phyloP scores from a whole-genome alignment of 2,797 vertebrate genomes.

The Channa striata region DNA sequence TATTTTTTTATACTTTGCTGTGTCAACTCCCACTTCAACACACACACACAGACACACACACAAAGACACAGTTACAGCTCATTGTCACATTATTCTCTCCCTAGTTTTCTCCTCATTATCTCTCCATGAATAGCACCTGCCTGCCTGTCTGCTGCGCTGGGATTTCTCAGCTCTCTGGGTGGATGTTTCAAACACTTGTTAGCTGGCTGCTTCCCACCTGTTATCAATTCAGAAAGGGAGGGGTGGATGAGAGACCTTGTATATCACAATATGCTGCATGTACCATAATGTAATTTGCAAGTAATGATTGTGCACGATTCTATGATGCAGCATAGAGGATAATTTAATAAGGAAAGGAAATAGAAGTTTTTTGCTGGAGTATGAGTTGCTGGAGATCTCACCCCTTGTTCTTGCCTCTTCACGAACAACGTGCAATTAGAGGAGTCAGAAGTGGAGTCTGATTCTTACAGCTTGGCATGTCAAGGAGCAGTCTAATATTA shows the following conservation, averaged over 20 bases:
- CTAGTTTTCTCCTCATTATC: slow-evolving; percentile 70
- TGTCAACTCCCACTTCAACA: neutral
- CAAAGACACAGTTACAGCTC: slow-evolving; percentile 42
- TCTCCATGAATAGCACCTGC: slow-evolving; percentile 76
- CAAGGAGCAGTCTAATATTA: neutral
- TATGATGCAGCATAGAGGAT: neutral
- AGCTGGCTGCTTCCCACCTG: slow-evolving; percentile 58
- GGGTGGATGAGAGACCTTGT: slow-evolving; percentile 15
- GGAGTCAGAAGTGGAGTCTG: slow-evolving; percentile 14
- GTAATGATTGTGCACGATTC: slow-evolving; percentile 1
- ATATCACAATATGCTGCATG: slow-evolving; percentile 13
- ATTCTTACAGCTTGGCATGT: slow-evolving; percentile 16
- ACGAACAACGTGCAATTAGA: slow-evolving; percentile 13
- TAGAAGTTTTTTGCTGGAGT: slow-evolving; percentile 13
- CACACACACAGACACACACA: slow-evolving; percentile 8
- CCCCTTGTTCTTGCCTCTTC: slow-evolving; percentile 12
- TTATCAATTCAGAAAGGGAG: slow-evolving; percentile 53
- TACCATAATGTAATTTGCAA: slow-evolving; percentile 2
- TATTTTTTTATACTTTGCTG: slow-evolving; percentile 16
- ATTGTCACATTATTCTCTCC: slow-evolving; percentile 49
- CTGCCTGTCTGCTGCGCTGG: slow-evolving; percentile 51
- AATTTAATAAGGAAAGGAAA: slow-evolving; percentile 27
- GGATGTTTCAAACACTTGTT: slow-evolving; percentile 74
- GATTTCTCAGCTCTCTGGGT: slow-evolving; percentile 56
- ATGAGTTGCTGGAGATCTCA: neutral